Base-by-base conservation (phyloP, 1,140 invertebrate species). In the Pseudachorutes palmiensis region DNA sequence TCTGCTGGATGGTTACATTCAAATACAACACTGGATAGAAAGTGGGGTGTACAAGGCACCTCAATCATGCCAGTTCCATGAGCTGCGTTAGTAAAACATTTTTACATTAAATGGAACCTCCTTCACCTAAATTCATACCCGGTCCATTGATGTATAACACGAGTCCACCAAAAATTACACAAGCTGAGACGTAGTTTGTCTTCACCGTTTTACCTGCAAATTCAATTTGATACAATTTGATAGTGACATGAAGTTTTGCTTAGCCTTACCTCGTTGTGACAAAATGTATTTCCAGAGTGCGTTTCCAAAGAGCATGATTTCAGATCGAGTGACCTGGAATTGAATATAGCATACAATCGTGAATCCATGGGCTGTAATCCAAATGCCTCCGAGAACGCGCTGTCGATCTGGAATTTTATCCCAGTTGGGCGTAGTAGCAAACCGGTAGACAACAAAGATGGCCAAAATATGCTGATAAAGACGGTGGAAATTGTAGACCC, bases 41-140 rank as follows among this genome's bases (percentile, higher is more conserved):
- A 63, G 19, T 65, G 64, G 2, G 64, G 64, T 30, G 64, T 29
- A 33, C 64, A 65, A 12, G 64, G 64, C 2, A 48, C 24, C 2
- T 57, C 55, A 5, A 57, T 57, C 14, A 57, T 26, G 3, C 14
- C 26, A n/a, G 5, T 57, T 14, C 51, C 14, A 57, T 57, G 51
- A 14, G 24, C 14, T 45, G 19, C n/a, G n/a, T n/a, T n/a, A n/a
- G n/a, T n/a, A n/a, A n/a, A n/a, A n/a, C n/a, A n/a, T n/a, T n/a
- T n/a, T n/a, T n/a, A n/a, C n/a, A n/a, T n/a, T n/a, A n/a, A n/a
- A n/a, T n/a, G n/a, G n/a, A n/a, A n/a, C n/a, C n/a, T n/a, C n/a
- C n/a, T n/a, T n/a, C n/a, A n/a, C n/a, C n/a, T n/a, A n/a, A n/a
- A n/a, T n/a, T 9, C 36, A 45, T 45, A 45, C 36, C 36, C 24